These are phyloP conservation scores for Forficula auricularia DNA, from an alignment of 1,140 invertebrate genomes.

Conservation along the genomic window DNA sequence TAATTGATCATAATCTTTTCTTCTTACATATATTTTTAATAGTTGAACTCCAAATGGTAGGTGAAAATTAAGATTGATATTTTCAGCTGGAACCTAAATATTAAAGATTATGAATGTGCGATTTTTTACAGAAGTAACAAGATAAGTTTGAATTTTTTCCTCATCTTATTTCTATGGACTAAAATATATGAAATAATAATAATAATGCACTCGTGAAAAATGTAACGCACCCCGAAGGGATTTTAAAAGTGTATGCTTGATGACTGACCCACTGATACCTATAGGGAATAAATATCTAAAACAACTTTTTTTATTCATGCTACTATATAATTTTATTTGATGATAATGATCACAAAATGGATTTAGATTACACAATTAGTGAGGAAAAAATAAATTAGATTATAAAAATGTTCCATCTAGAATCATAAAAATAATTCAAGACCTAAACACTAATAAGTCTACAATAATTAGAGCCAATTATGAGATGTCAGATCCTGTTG, in stretches of 20 bases:
- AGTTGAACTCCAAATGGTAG: conserved; percentile 60
- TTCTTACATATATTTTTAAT: conserved; percentile 51
- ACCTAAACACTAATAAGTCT: too few species aligned
- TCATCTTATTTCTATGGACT: background rate
- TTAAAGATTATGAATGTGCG: conserved; percentile 1
- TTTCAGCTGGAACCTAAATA: conserved; percentile 45
- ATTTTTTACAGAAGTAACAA: background rate
- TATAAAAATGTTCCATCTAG: too few species aligned
- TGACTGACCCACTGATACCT: background rate
- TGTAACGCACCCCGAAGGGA: background rate
- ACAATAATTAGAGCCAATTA: too few species aligned
- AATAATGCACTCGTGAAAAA: background rate
- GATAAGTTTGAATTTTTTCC: background rate
- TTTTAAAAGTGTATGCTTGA: background rate
- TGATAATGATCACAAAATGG: too few species aligned
- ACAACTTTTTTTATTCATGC: too few species aligned
- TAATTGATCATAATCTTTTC: conserved; percentile 37
- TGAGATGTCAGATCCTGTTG: too few species aligned
- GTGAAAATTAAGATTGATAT: conserved; percentile 39
- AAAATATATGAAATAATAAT: background rate
- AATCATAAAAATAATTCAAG: too few species aligned
- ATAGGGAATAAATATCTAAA: too few species aligned
- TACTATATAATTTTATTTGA: too few species aligned
- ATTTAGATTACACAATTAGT: too few species aligned
- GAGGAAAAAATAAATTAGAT: too few species aligned